Base-by-base conservation (phyloP, 2,113 vertebrate species). In the Bufo gargarizans region DNA sequence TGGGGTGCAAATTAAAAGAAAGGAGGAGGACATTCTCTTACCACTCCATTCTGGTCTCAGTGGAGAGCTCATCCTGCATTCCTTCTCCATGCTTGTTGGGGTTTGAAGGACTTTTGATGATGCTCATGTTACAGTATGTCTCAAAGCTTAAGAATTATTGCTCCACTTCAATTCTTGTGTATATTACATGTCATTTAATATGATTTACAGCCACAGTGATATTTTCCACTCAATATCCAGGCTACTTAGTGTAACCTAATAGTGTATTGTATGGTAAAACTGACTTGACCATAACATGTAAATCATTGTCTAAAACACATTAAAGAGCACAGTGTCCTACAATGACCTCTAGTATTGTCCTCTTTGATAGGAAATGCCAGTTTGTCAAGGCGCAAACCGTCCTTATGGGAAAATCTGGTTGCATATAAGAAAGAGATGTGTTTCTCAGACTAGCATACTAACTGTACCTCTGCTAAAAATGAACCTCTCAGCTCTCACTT, bases 151-250 rank as follows among this genome's bases (percentile, higher is more conserved):
- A 76, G 17, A 17, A 16, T 45, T 4, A 33, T 61, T 61, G 58
- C 19, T 10, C n/a, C 63, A 45, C 9, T 74, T 50, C 17, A 10
- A 1, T 6, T 50, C 13, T 19, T 8, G 47, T 76, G 8, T 22
- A 71, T 76, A 76, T 50, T 76, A 76, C 20, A 76, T 49, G 50
- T 76, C 72, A 76, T 50, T 19, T 74, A 74, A 74, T 50, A 76
- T 50, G 72, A 76, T 76, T 76, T 20, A 50, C 45, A 50, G 33
- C 47, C 72, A 49, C 47, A 20, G 47, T 50, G 20, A 76, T 76
- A 20, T 76, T 45, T 76, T 76, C 8, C 16, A 50, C 20, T 76
- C 72, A 76, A 76, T 76, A 76, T 76, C 9, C 47, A 76, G 72
- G 72, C 50, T 76, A 50, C 72, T 76, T 76, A 76, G 47, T 50